phyloP scores from a whole-genome alignment of 2,888 invertebrate genomes.

The Ganaspis brasiliensis region DNA sequence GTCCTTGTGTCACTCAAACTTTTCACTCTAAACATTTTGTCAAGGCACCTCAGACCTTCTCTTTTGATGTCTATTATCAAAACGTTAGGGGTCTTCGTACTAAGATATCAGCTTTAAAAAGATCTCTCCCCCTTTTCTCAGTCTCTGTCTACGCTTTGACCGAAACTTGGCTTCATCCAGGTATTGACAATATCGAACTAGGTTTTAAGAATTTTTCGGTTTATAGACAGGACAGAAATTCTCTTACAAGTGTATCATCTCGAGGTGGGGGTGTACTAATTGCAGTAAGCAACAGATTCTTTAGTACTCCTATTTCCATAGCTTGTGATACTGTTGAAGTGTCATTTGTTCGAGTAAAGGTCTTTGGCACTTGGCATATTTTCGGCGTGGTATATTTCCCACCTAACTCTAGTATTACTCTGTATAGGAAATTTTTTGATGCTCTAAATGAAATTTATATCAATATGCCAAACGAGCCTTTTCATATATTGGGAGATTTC shows the following conservation, averaged over 20 bases:
- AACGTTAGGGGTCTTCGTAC: conserved; percentile 15
- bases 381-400: conserved; percentile 37
- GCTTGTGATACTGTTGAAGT: neutral
- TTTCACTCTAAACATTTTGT: neutral
- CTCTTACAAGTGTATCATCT: neutral
- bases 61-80: conserved; percentile 4
- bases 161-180: conserved; percentile 22
- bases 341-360: neutral
- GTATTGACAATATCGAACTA: neutral
- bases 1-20: too few relatives aligned
- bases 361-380: conserved; percentile 3
- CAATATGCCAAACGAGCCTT: neutral
- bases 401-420: neutral
- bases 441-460: neutral
- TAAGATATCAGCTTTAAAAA: conserved; percentile 2
- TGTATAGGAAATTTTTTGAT: neutral
- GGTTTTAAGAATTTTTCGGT: neutral
- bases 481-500: neutral
- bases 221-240: conserved; percentile 14
- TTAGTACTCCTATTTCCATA: neutral
- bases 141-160: neutral
- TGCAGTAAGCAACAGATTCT: neutral
- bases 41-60: neutral
- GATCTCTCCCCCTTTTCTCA: neutral
- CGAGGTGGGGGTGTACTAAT: conserved; percentile 29